Evolutionary conservation across 2,113 vertebrate genomes (phyloP), one percentile per base, ranked within the genome.

Genomic region (Chrysochloris asiatica): DNA sequence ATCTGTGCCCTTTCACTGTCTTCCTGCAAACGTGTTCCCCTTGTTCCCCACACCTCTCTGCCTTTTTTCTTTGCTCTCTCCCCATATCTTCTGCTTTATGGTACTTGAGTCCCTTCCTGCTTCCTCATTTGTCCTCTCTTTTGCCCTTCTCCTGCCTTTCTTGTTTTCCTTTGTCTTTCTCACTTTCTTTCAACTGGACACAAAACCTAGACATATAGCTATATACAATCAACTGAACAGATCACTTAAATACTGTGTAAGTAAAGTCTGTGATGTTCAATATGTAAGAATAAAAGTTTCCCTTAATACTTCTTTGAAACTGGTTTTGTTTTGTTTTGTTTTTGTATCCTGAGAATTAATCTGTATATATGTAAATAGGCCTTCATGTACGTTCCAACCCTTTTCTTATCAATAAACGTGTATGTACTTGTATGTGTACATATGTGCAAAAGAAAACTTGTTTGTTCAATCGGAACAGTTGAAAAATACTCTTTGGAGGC

Each of bases 191-290:
- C 75, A 82, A n/a, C 17, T 79, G 19, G 38, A 63, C 1, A 81
- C 2, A 61, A 30, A 78, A 28, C 43, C 4, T 26, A 69, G 75
- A 43, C 0, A 61, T 7, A 22, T 24, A 54, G 47, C 36, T 6
- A 67, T 24, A 82, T 30, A 84, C 36, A 38, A 6, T 41, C 12
- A 72, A 76, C 36, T 21, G 14, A 79, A 73, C 2, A 81, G 96
- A 59, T 95, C 96, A 88, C 94, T 93, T 96, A 63, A 90, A 96
- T 47, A 94, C 0, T 0, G 38, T 83, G 72, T 81, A 65, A 72
- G 0, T 72, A 73, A 83, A 69, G 69, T 30, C 45, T 4, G 0
- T 12, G 61, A 50, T n/a, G 2, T 24, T 45, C 33, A 26, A 3
- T 48, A 2, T 59, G 4, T 24, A 33, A 75, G 69, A 48, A 59